phyloP scores from a whole-genome alignment of 2,797 vertebrate species.

The Neomorphus geoffroyi region DNA sequence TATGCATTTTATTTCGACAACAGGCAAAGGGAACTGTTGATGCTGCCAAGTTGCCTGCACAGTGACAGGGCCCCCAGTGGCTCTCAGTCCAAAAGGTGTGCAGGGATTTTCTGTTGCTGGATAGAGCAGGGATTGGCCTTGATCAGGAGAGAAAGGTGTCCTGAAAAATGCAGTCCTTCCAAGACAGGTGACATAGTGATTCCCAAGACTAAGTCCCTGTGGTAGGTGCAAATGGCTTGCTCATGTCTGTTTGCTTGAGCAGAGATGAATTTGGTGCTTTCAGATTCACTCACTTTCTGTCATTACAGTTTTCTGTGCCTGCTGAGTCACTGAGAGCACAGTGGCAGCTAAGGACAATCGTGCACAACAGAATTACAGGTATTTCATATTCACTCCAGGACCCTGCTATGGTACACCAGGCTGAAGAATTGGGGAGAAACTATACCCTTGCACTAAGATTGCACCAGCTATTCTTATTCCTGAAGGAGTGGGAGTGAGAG shows the following conservation, averaged over 20 bases:
- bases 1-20: background rate
- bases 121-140: accelerated
- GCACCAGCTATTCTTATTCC: background rate
- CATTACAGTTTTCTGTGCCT: background rate
- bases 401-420: background rate
- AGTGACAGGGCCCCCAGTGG: background rate
- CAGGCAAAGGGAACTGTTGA: background rate
- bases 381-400: background rate
- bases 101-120: background rate
- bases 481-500: background rate
- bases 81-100: background rate
- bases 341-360: background rate
- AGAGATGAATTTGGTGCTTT: background rate
- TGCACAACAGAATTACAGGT: background rate
- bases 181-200: background rate
- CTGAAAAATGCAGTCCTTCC: background rate
- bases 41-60: background rate
- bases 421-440: background rate
- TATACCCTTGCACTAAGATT: background rate
- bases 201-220: background rate
- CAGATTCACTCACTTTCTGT: background rate
- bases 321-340: background rate
- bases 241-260: accelerated
- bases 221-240: background rate
- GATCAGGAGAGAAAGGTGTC: background rate